These are phyloP conservation scores for Oenanthe oenanthe DNA, from an alignment of 2,113 vertebrate genomes.

Conservation along the genomic window DNA sequence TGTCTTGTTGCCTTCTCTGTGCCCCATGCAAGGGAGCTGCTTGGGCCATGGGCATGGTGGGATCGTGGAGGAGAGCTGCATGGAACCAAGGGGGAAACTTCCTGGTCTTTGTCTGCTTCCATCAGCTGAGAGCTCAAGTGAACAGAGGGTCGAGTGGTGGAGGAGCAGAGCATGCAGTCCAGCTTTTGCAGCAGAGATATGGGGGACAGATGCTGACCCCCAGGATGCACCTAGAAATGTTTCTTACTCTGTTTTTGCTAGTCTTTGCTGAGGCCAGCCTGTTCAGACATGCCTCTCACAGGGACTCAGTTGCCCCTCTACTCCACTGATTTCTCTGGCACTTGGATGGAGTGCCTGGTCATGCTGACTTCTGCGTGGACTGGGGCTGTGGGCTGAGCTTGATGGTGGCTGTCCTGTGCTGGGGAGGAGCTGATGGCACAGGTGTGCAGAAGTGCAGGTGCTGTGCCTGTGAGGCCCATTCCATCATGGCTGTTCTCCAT, in stretches of 20 bases:
- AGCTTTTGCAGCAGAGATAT: neutral
- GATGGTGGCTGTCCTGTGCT: neutral
- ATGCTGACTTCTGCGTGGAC: fast-evolving
- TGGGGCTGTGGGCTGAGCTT: neutral
- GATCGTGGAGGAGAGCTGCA: neutral
- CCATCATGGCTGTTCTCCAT: neutral
- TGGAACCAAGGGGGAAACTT: neutral
- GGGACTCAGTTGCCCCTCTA: neutral
- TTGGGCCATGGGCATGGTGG: neutral
- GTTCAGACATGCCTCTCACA: neutral
- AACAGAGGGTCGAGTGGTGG: neutral
- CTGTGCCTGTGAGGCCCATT: neutral
- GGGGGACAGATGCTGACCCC: neutral
- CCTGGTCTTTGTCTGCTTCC: neutral
- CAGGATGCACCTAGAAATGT: neutral
- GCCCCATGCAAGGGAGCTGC: neutral
- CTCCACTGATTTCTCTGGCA: neutral
- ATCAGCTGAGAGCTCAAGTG: neutral
- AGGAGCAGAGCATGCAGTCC: neutral
- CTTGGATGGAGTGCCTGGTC: neutral
- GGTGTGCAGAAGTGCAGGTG: neutral
- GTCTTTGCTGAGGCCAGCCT: neutral
- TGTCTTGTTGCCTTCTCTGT: neutral
- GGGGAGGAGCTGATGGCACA: neutral
- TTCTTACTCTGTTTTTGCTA: neutral